Evolutionary conservation across 2,888 invertebrate species (phyloP).

Genomic region (Aphrophora alni): DNA sequence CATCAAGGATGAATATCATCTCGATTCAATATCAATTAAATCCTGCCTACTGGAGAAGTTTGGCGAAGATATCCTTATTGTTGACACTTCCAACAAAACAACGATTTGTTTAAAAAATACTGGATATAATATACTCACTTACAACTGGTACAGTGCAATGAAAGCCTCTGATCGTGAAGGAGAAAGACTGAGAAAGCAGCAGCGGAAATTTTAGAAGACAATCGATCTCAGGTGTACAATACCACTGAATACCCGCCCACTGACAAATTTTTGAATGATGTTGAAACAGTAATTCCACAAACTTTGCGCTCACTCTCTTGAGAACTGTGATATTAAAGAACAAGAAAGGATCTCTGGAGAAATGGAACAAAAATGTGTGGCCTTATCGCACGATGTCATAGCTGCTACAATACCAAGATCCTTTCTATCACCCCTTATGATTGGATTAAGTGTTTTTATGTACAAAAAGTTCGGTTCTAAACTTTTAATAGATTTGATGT

Average conservation of each 20-base stretch:
- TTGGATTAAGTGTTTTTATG: constrained; percentile 10
- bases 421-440: constrained; percentile 37
- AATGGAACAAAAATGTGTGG: constrained; percentile 37
- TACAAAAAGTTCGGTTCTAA: constrained; percentile 43
- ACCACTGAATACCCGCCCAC: constrained; percentile 24
- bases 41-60: constrained; percentile 36
- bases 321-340: constrained; percentile 36
- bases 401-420: constrained; percentile 36
- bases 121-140: constrained; percentile 19
- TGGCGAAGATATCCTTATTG: constrained; percentile 43
- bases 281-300: constrained; percentile 13
- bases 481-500: constrained; percentile 28
- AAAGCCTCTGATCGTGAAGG: background rate
- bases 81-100: constrained; percentile 7
- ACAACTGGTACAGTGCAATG: constrained; percentile 21
- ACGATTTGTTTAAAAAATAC: constrained; percentile 33
- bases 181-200: constrained; percentile 14
- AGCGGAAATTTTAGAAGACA: constrained; percentile 40
- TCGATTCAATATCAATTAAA: too few relatives aligned
- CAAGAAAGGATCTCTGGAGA: constrained; percentile 40
- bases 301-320: constrained; percentile 41
- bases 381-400: constrained; percentile 38
- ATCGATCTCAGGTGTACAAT: constrained; percentile 41
- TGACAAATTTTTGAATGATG: background rate
- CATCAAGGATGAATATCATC: too few relatives aligned